Evolutionary conservation across 2,888 invertebrate species (phyloP), one percentile per base, ranked within the genome.

Genomic region (Ariolimax columbianus): DNA sequence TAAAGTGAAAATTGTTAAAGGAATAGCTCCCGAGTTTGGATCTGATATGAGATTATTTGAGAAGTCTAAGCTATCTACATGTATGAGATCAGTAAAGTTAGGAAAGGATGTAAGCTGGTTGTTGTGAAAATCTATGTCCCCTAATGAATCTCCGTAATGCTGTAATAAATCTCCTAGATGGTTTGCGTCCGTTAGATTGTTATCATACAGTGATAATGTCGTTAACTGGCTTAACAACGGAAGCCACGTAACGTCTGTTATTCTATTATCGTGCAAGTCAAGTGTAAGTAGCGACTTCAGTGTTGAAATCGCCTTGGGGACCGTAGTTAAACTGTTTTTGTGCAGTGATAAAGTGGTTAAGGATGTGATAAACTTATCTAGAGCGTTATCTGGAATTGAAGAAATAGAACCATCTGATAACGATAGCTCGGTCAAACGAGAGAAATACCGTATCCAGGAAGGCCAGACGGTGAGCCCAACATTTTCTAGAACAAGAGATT

Each of bases 371-470:
- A 78, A n/a, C 0, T 26, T 0, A 6, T 38, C 63, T 6, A 78
- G 36, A 0, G 63, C 78, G 38, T 63, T n/a, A 1, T 78, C 63
- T 26, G 63, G 63, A 26, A 78, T 63, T 3, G 7, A 23, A 11
- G 36, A 38, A 11, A 78, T 78, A 3, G 40, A 19, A 17, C 14
- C 33, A 17, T n/a, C 26, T 1, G 40, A 14, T 23, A 78, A n/a
- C 0, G 3, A 17, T 23, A 78, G 17, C 17, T 59, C 40, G 2
- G 40, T 40, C 14, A 78, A 33, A 1, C 38, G 14, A 7, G 63
- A 38, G 38, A 80, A 80, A n/a, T 68, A 51, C 14, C 11, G n/a
- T 23, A 80, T 80, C 80, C 80, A 80, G 19, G 36, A 7, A 0
- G 80, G 80, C 80, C 80, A 80, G 6, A 47, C 0, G 1, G 36